Evolutionary conservation across 2,113 vertebrate species (phyloP).

Genomic region (Chionomys nivalis): DNA sequence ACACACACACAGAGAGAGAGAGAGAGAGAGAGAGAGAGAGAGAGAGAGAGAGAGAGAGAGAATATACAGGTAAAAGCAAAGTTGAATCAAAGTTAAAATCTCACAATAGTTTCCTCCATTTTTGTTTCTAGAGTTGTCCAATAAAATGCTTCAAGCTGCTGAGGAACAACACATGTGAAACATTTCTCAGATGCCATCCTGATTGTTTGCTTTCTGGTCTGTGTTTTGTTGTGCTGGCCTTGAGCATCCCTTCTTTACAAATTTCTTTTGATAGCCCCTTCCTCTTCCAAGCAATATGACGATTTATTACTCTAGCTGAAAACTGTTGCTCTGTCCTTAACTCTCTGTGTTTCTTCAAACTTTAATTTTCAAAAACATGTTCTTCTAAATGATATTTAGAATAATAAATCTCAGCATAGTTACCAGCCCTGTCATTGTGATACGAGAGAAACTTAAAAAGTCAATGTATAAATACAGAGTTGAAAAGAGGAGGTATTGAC

Average conservation of each 20-base stretch:
- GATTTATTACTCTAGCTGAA: not conserved
- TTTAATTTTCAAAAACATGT: slow-evolving; percentile 10
- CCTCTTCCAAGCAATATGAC: not conserved
- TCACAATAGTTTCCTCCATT: not conserved
- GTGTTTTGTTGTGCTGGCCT: not conserved
- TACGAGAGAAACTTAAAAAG: not conserved
- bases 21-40: too few relatives aligned
- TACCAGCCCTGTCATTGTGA: not conserved
- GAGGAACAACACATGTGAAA: not conserved
- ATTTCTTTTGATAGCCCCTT: not conserved
- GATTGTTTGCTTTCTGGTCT: not conserved
- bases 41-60: too few relatives aligned
- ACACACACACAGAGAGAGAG: not conserved
- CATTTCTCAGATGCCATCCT: not conserved
- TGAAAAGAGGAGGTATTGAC: slow-evolving; percentile 62
- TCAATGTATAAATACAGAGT: slow-evolving; percentile 42
- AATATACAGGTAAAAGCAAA: not conserved
- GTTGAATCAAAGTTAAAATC: not conserved
- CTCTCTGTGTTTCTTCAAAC: not conserved
- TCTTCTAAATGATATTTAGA: slow-evolving; percentile 9
- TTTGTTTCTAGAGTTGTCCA: not conserved
- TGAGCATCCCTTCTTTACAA: not conserved
- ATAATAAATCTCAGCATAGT: not conserved
- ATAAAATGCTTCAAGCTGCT: not conserved
- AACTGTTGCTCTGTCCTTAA: not conserved